Evolutionary conservation across 2,888 invertebrate species (phyloP).

Genomic region (Pristionchus maxplancki): DNA sequence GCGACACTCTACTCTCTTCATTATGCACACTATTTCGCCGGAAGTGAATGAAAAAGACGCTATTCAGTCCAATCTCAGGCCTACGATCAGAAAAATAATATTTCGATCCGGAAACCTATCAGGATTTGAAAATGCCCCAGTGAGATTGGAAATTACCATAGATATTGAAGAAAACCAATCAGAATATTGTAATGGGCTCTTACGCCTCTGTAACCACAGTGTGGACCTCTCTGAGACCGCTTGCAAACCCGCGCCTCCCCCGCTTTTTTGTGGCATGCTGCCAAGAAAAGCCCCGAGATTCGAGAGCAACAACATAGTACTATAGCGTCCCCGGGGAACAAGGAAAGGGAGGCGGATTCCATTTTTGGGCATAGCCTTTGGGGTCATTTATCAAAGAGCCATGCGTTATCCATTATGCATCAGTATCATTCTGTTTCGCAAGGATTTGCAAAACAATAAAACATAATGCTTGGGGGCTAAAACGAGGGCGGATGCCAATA

Average conservation of each 20-base stretch:
- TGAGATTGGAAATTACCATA: too few relatives aligned
- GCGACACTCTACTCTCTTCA: too few relatives aligned
- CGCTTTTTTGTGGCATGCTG: background rate
- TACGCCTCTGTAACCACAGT: too few relatives aligned
- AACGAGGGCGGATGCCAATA: background rate
- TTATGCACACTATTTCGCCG: too few relatives aligned
- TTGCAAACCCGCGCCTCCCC: background rate
- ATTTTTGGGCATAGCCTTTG: background rate
- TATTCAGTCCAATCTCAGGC: too few relatives aligned
- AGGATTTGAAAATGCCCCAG: too few relatives aligned
- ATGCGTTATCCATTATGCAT: background rate
- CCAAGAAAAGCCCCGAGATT: background rate
- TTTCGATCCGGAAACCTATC: too few relatives aligned
- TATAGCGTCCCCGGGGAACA: background rate
- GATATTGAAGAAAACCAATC: too few relatives aligned
- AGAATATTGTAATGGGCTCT: too few relatives aligned
- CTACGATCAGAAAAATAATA: too few relatives aligned
- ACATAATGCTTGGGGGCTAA: background rate
- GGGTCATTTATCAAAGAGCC: background rate
- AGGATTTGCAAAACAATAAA: background rate
- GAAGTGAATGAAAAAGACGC: too few relatives aligned
- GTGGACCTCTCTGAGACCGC: background rate
- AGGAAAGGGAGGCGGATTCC: slow-evolving; percentile 8
- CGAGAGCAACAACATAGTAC: slow-evolving; percentile 1
- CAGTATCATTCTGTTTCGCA: too few relatives aligned